Evolutionary conservation across 2,797 vertebrate genomes (phyloP).

Genomic region (Helarctos malayanus): DNA sequence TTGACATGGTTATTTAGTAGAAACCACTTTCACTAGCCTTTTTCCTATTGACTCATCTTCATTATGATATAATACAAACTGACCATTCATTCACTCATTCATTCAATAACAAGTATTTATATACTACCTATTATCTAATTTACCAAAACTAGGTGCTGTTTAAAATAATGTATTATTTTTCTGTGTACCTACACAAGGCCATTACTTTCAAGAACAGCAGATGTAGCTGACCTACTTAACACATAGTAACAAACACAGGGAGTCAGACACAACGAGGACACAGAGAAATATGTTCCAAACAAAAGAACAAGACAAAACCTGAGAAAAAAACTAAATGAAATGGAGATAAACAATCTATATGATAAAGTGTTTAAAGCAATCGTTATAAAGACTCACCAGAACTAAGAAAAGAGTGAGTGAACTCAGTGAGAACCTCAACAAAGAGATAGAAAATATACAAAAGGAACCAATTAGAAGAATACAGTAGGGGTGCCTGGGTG

Average conservation of each 20-base stretch:
- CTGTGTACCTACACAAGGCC: not conserved
- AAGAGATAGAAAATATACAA: not conserved
- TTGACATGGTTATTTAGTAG: not conserved
- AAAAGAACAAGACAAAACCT: not conserved
- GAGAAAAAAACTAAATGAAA: not conserved
- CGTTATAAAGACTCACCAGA: not conserved
- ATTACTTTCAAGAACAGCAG: not conserved
- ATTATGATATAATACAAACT: not conserved
- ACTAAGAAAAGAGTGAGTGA: not conserved
- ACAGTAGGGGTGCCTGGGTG: not conserved
- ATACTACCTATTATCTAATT: not conserved
- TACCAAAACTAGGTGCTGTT: not conserved
- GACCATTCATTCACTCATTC: not conserved
- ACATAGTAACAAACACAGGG: not conserved
- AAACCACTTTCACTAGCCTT: not conserved
- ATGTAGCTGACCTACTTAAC: not conserved
- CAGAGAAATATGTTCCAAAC: not conserved
- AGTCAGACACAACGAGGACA: not conserved
- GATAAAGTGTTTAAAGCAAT: not conserved
- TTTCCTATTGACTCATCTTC: not conserved
- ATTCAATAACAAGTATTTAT: slow-evolving; percentile 21
- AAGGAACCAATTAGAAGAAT: not conserved
- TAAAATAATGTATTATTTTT: not conserved
- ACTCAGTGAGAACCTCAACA: not conserved
- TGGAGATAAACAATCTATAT: not conserved